Conservation (phyloP, 2,797 vertebrate genomes). For the Anniella stebbinsi region DNA sequence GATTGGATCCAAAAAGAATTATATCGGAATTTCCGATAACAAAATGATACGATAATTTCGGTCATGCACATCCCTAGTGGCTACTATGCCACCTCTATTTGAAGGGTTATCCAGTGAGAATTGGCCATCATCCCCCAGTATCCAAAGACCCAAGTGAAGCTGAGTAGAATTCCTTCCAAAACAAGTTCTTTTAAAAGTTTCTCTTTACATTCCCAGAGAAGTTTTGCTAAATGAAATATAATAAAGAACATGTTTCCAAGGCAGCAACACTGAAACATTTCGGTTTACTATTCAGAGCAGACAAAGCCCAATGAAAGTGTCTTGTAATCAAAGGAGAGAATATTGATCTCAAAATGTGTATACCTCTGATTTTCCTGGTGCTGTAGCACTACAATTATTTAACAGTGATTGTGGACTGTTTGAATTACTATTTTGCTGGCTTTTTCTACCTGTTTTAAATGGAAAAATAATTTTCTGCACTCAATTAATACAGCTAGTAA, state of each 20-base stretch:
- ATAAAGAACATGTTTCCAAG: conserved; percentile 1
- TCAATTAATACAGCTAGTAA: not conserved
- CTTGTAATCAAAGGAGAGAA: conserved; percentile 10
- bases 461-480: not conserved
- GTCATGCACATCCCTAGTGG: no score
- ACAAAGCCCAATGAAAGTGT: not conserved
- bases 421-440: not conserved
- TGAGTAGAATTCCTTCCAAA: not conserved
- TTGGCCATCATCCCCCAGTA: not conserved
- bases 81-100: not conserved
- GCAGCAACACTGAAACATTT: not conserved
- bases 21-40: no score
- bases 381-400: not conserved
- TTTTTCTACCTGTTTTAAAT: not conserved
- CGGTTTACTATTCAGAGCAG: conserved; percentile 24
- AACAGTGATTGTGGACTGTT: not conserved
- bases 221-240: conserved; percentile 12
- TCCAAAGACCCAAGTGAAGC: not conserved
- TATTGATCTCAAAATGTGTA: conserved; percentile 10
- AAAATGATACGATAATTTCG: no score
- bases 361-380: not conserved
- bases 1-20: no score
- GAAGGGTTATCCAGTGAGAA: no score
- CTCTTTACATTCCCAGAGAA: not conserved
- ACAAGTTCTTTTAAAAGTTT: not conserved